Percentiles rank a stretch among this genome's conserved stretches.
Evolutionary conservation across 2,888 invertebrate genomes (phyloP).

Genomic region (Deilephila porcellus): DNA sequence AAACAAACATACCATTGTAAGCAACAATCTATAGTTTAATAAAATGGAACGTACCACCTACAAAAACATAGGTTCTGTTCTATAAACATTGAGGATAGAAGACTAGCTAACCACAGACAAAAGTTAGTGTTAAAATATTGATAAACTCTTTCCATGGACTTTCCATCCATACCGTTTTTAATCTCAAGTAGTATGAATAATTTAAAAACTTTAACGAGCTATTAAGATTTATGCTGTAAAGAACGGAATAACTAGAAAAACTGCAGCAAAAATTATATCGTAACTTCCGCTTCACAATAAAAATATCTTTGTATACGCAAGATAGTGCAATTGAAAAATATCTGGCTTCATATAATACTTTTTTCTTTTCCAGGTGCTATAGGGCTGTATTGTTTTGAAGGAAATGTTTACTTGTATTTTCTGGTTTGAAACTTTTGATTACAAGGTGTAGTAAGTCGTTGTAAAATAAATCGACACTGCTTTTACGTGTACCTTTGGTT

Average conservation of each 20-base stretch:
- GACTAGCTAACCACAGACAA: too few relatives aligned
- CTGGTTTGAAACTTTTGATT: neutral
- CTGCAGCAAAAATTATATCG: neutral
- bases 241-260: constrained; percentile 26
- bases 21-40: too few relatives aligned
- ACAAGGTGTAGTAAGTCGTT: too few relatives aligned
- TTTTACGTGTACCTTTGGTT: too few relatives aligned
- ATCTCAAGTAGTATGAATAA: constrained; percentile 1
- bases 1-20: too few relatives aligned
- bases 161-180: constrained; percentile 4
- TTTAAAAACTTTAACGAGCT: constrained; percentile 30
- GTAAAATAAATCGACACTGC: too few relatives aligned
- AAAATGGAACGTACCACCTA: too few relatives aligned
- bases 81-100: too few relatives aligned
- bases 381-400: neutral
- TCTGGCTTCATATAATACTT: neutral
- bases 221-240: constrained; percentile 2
- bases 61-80: too few relatives aligned
- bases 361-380: neutral
- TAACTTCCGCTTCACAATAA: neutral
- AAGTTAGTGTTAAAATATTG: too few relatives aligned
- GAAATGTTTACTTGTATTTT: neutral
- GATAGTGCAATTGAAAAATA: constrained; percentile 19
- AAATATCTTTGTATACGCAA: neutral
- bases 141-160: neutral